Base-by-base conservation (phyloP, 2,888 invertebrate genomes). In the Nezara viridula region DNA sequence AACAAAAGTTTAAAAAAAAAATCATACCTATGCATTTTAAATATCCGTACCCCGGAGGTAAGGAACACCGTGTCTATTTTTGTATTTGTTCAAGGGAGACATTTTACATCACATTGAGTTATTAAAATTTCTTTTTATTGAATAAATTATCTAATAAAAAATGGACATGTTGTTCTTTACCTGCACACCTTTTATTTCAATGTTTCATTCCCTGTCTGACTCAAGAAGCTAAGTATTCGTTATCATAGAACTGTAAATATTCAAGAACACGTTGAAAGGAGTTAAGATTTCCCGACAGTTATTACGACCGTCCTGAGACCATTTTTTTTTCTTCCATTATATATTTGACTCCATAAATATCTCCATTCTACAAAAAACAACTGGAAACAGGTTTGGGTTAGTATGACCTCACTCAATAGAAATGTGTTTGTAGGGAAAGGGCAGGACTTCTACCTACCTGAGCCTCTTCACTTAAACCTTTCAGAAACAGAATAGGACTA, bases 361-460 rank as follows among this genome's bases (percentile, higher is more conserved):
- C 32, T 37, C 7, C 66, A 7, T 73, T 37, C 19, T 7, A 73
- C 32, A 73, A 73, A 73, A 73, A 66, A 66, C 7, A 37, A 37
- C 19, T 4, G 37, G 66, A 73, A 73, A 37, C 32, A 19, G 66
- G 32, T 73, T 60, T 37, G 19, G 66, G 66, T 4, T 19, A 27
- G 19, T 37, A 73, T 73, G 66, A 73, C 66, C 66, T 73, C 66
- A 73, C 66, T 73, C 19, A 9, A 37, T 16, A 73, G 32, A 73
- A 73, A 73, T 73, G 66, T 73, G 66, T 73, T 73, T 73, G 66
- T 73, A 37, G 66, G 66, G 66, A 73, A 73, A 73, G 66, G 66
- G 66, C 66, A 37, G 37, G 66, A 7, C 37, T 73, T 16, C 66
- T 66, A 16, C 5, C 66, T 73, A 73, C 66, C 66, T 73, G 66